Base-by-base conservation (phyloP, 1,140 invertebrate genomes). In the Bombus polaris region DNA sequence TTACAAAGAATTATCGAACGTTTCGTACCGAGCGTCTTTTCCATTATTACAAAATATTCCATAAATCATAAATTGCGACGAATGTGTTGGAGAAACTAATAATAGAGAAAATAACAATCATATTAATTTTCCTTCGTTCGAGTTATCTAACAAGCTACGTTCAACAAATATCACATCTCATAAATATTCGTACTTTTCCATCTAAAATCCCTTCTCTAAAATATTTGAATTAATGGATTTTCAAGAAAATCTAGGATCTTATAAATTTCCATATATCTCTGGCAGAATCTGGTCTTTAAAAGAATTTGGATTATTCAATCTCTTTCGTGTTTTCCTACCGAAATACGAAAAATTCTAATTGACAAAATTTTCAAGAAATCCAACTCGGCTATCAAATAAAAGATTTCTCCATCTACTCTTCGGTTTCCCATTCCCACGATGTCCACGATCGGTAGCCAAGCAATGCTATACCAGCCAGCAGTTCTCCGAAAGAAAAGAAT, bases 271-370 rank as follows among this genome's bases (percentile, higher is more conserved):
- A 53, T 53, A 53, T 22, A 22, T 53, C 47, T 22, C 47, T 53
- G 18, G 0, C 18, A 18, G 47, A 53, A 8, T 53, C 1, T 53
- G 47, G 18, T 53, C 47, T 22, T 53, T 1, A 53, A 0, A 6
- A 18, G 22, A 53, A 53, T 53, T 22, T 22, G 18, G 18, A 53
- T 53, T 53, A 22, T 53, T 53, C 47, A 53, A 53, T 47, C 15
- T 4, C 47, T 15, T 3, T 6, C 44, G 13, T 3, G 13, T 15
- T 5, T 5, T 18, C 1, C 15, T 22, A 53, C 0, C 18, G 0
- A 53, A 18, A 22, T 53, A 22, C 47, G 28, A 62, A n/a, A 12
- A 2, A 4, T n/a, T n/a, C 59, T 28, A n/a, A 62, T 53, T 8
- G 18, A 53, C 18, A 53, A 53, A 22, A 8, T 53, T 53, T 8